These are phyloP conservation scores for Taphrorychus bicolor DNA, from an alignment of 2,888 invertebrate species.

Conservation along the genomic window DNA sequence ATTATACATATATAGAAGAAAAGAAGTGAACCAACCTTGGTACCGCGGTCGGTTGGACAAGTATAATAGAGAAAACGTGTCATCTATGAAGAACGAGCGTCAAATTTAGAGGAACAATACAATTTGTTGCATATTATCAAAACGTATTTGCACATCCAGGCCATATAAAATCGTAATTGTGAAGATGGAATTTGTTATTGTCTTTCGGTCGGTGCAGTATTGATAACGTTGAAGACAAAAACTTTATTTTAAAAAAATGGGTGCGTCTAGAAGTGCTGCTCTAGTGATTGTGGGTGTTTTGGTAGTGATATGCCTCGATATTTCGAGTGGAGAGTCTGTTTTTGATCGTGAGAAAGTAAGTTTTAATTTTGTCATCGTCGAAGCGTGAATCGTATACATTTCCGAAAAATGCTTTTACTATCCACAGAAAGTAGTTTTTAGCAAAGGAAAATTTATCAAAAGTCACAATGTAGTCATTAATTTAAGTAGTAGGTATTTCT, in stretches of 20 bases:
- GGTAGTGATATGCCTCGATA: not conserved
- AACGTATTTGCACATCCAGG: slow-evolving; percentile 40
- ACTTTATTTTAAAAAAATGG: not conserved
- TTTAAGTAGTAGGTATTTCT: no score
- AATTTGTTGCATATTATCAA: slow-evolving; percentile 29
- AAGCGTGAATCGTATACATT: no score
- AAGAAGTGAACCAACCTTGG: slow-evolving; percentile 29
- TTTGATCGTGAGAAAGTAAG: no score
- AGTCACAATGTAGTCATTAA: no score
- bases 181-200: slow-evolving; percentile 10
- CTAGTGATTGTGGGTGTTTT: not conserved
- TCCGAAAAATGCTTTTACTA: no score
- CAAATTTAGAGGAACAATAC: slow-evolving; percentile 33
- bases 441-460: no score
- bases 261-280: not conserved
- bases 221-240: not conserved
- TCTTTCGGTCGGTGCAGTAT: not conserved
- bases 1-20: slow-evolving; percentile 30
- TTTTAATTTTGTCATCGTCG: no score
- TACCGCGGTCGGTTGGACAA: slow-evolving; percentile 26
- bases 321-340: not conserved
- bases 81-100: slow-evolving; percentile 23
- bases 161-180: slow-evolving; percentile 32
- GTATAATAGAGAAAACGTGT: slow-evolving; percentile 36
- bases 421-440: no score